Evolutionary conservation across 2,113 vertebrate species (phyloP), one percentile per base, ranked within the genome.

Genomic region (Acanthochromis polyacanthus): DNA sequence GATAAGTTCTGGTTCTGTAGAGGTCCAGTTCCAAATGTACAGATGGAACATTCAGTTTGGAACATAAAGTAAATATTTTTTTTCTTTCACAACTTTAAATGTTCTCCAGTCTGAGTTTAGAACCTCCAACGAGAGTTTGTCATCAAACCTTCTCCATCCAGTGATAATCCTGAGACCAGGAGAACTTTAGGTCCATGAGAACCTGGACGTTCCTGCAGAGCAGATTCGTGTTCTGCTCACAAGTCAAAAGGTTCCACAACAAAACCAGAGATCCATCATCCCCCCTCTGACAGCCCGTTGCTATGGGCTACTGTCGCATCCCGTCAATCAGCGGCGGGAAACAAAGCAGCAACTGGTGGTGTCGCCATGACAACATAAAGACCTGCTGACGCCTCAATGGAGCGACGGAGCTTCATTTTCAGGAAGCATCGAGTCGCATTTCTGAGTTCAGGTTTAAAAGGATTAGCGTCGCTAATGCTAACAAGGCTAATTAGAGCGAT

Each of bases 291-390:
- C 77, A 83, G 64, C 66, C 74, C 72, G 85, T 90, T 90, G 82
- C 84, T 36, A 83, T 43, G 38, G 53, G 88, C 74, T 76, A 91
- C 90, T 78, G 32, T 74, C 70, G 30, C 56, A 4, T 58, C 78
- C 82, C 20, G 85, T 89, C 86, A 86, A 67, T 90, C 90, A 83
- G 59, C 0, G 4, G 23, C 9, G 6, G 52, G 20, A 57, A 59
- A 88, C 86, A 90, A 88, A 71, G 74, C 70, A 17, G 58, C 1
- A 45, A 73, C 23, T 32, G 84, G 63, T 23, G 7, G 67, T 58
- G 86, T 91, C 78, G 36, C 80, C 80, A 86, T 88, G 88, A 78
- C 90, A 87, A 91, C 86, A 48, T 80, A 87, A 76, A 88, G 72
- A 61, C 65, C 78, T 5, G 62, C 62, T 70, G 81, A 82, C 50